Evolutionary conservation across 2,888 invertebrate genomes (phyloP).

Genomic region (Luperina nickerlii): DNA sequence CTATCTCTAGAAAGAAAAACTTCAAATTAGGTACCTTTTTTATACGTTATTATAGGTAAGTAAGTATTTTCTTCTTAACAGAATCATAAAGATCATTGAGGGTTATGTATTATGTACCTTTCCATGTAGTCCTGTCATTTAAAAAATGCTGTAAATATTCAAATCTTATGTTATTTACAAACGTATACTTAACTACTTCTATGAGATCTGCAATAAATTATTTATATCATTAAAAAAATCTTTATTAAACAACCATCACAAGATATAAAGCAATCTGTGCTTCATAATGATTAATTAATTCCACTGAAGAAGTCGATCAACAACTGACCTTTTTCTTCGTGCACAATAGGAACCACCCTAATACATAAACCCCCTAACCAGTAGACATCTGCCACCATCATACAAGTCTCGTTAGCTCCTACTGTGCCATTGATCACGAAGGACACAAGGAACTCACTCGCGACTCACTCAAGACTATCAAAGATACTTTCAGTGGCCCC

Average conservation of each 20-base stretch:
- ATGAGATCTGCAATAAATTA: neutral
- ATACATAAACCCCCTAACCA: slow-evolving; percentile 53
- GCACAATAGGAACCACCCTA: slow-evolving; percentile 38
- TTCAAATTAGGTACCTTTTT: neutral
- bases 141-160: neutral
- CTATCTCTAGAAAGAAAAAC: neutral
- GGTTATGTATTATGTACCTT: neutral
- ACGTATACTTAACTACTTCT: neutral
- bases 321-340: slow-evolving; percentile 19
- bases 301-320: neutral
- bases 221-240: neutral
- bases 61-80: neutral
- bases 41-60: neutral
- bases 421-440: slow-evolving; percentile 75
- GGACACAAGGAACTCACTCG: slow-evolving; percentile 62
- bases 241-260: neutral
- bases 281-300: slow-evolving; percentile 29
- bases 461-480: slow-evolving; percentile 74
- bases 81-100: too few species aligned
- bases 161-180: neutral
- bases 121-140: neutral
- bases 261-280: neutral
- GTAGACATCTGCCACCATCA: slow-evolving; percentile 74
- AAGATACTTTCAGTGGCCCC: slow-evolving; percentile 77
- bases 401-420: slow-evolving; percentile 76